Conservation (phyloP, 2,888 invertebrate species). For the Epirrhoe tristata region DNA sequence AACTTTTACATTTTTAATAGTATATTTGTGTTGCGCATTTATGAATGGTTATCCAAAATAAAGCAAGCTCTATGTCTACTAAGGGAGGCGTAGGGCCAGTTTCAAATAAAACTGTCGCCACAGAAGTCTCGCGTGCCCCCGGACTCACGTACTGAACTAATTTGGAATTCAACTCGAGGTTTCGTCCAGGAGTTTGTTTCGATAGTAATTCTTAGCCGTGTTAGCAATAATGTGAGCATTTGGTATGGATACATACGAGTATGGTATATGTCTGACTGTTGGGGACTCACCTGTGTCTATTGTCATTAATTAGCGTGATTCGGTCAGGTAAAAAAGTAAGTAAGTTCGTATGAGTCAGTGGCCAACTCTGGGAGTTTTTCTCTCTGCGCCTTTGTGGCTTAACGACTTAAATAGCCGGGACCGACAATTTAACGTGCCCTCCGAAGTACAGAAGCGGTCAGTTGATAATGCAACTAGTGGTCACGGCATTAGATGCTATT, state of each 20-base stretch:
- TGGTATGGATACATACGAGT: constrained; percentile 27
- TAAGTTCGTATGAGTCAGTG: too few species aligned
- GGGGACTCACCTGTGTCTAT: too few species aligned
- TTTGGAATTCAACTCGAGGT: constrained; percentile 70
- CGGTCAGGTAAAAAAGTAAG: too few species aligned
- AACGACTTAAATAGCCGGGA: too few species aligned
- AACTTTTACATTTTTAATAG: not conserved
- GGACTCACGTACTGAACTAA: constrained; percentile 67
- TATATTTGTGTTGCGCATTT: constrained; percentile 5
- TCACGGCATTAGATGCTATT: too few species aligned
- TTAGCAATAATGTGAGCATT: constrained; percentile 47
- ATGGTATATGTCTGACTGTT: not conserved
- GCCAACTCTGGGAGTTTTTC: too few species aligned
- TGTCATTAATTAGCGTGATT: too few species aligned
- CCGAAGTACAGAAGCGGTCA: too few species aligned
- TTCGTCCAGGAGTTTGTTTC: constrained; percentile 67
- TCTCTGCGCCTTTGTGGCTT: too few species aligned
- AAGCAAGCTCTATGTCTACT: constrained; percentile 40
- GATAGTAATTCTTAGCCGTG: constrained; percentile 57
- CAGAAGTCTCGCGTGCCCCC: constrained; percentile 50
- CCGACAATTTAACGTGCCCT: too few species aligned
- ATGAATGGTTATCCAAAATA: not conserved
- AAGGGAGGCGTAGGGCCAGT: constrained; percentile 64
- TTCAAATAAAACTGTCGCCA: constrained; percentile 70
- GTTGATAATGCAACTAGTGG: too few species aligned